Evolutionary conservation across 1,140 invertebrate species (phyloP), one percentile per base, ranked within the genome.

Genomic region (Hestina assimilis): DNA sequence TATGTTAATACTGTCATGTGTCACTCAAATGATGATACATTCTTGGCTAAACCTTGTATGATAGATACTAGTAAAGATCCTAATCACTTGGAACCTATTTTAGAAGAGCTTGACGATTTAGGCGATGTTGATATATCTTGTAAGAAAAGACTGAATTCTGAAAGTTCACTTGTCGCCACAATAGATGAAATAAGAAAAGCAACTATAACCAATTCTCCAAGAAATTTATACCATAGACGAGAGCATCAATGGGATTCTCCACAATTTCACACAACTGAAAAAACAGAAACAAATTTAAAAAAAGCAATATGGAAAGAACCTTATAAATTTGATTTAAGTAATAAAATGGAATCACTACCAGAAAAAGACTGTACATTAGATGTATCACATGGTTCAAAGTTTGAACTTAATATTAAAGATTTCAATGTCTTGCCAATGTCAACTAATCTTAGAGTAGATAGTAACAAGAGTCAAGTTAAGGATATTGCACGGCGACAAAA

Each of bases 141-240:
- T 63, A 89, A 86, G 69, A 89, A 81, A 59, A 66, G 76, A 60
- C 66, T 84, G 15, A 86, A 89, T 64, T 91, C 90, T 1, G 89
- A 90, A 46, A 91, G 91, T 64, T 90, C 91, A 5, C 72, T 92
- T 5, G 91, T 92, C 1, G 91, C 90, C 3, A 92, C 92, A 1
- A 92, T 92, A 51, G 91, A 92, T 64, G 91, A 92, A 76, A 92
- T 92, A n/a, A 85, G 89, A 63, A 90, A 90, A 60, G 89, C 87
- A 9, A 89, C 90, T 1, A 84, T 87, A 2, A 90, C 90, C 12
- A 91, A 91, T 72, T 92, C 90, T 1, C 91, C 91, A 7, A 83
- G 90, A 53, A 90, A 91, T 61, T 76, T 92, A 42, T 92, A 92
- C 69, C 90, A 91, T 47, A 77, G 90, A 56, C 83, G 89, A 20